A percentile compares a stretch with the other conserved stretches of the same genome.
These are phyloP conservation scores for Eilema sororculum DNA, from an alignment of 2,888 invertebrate genomes.

Conservation along the genomic window DNA sequence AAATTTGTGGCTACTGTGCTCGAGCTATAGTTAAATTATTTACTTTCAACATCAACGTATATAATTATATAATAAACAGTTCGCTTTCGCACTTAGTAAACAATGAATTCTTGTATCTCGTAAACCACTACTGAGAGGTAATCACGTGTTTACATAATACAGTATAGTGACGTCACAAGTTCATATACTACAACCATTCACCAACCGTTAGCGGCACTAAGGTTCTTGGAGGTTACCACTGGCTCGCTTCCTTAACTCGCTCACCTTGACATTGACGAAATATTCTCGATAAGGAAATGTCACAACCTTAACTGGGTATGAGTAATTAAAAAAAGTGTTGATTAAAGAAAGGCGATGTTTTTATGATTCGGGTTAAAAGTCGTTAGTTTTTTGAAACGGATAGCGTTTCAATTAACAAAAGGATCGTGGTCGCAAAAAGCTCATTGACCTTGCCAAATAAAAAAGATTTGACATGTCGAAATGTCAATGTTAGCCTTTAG, in stretches of 20 bases:
- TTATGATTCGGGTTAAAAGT: not conserved
- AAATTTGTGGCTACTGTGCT: not conserved
- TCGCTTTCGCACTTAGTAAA: slow-evolving; percentile 1
- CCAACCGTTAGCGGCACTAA: slow-evolving; percentile 13
- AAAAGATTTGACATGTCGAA: not conserved
- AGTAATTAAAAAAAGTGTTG: slow-evolving; percentile 15
- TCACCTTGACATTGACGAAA: slow-evolving; percentile 55
- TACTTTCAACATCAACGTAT: not conserved
- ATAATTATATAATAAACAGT: not conserved
- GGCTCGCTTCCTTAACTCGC: slow-evolving; percentile 38
- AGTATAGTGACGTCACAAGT: slow-evolving; percentile 8
- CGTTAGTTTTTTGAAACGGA: not conserved
- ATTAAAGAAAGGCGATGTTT: not conserved
- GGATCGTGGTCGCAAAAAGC: not conserved
- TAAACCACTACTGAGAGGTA: slow-evolving; percentile 5
- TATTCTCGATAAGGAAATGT: slow-evolving; percentile 58
- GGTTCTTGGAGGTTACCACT: slow-evolving; percentile 7
- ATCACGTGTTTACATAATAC: slow-evolving; percentile 1
- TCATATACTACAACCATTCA: slow-evolving; percentile 11
- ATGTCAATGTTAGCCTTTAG: not conserved
- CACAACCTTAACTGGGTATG: slow-evolving; percentile 19
- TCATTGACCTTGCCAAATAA: not conserved
- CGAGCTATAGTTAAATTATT: not conserved
- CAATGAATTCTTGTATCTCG: slow-evolving; percentile 6
- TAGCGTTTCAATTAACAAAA: not conserved